Conservation (phyloP, 2,113 vertebrate genomes). For the Crypturellus undulatus region DNA sequence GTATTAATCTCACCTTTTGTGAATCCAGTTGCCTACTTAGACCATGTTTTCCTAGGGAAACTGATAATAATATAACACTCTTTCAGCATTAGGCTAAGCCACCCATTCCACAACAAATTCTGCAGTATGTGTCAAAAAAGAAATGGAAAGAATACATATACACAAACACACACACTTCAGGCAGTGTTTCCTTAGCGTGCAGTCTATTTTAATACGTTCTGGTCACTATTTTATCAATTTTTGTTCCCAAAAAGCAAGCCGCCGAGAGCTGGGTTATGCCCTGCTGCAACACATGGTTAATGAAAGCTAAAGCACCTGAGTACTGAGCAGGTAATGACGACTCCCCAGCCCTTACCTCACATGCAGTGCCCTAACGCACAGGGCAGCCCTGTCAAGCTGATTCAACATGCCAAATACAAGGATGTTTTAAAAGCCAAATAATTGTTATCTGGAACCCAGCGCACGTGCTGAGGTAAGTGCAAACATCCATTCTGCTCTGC, state of each 20-base stretch:
- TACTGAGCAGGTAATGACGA: not conserved
- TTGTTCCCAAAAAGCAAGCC: not conserved
- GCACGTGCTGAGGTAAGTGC: not conserved
- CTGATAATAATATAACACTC: not conserved
- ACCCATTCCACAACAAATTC: not conserved
- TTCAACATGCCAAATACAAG: not conserved
- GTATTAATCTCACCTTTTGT: not conserved
- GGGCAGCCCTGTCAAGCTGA: not conserved
- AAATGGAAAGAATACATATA: no score
- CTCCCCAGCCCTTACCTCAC: not conserved
- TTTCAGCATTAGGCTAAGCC: not conserved
- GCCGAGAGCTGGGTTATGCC: not conserved
- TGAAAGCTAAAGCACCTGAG: not conserved
- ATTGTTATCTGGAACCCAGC: slow-evolving; percentile 12
- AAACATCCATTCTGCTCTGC: slow-evolving; percentile 48
- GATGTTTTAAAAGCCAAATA: slow-evolving; percentile 38
- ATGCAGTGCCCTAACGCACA: fast-evolving
- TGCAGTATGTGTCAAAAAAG: not conserved
- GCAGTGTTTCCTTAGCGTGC: not conserved
- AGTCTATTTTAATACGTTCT: not conserved
- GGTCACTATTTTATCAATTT: not conserved
- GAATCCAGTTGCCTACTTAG: not conserved
- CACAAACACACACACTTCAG: not conserved
- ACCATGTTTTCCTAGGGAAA: not conserved
- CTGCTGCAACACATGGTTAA: not conserved